Conservation (phyloP, 2,113 vertebrate species). For the Elaphurus davidianus region DNA sequence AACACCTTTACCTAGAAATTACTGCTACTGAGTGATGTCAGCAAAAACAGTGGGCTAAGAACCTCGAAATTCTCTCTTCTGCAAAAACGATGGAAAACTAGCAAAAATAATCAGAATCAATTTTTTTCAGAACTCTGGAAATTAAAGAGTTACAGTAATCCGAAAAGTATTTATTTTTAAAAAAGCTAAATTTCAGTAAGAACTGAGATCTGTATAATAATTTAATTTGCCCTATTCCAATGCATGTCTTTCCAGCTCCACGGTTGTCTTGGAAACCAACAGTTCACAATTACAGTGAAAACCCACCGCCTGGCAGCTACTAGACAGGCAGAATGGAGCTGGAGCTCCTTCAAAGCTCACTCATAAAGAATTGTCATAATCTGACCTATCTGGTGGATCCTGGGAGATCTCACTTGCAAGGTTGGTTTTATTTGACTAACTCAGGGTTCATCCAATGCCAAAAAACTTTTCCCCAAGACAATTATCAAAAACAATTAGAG, state of each 20-base stretch:
- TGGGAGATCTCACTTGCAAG: neutral
- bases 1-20: neutral
- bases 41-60: neutral
- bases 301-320: neutral
- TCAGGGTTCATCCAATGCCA: constrained; percentile 22
- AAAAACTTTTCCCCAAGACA: neutral
- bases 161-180: neutral
- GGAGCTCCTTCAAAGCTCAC: neutral
- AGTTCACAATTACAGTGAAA: neutral
- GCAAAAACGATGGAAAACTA: neutral
- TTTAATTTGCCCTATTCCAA: neutral
- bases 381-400: constrained; percentile 12
- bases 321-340: neutral
- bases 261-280: constrained; percentile 6
- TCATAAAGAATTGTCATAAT: constrained; percentile 23
- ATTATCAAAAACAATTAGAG: constrained; percentile 55
- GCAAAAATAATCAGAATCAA: neutral
- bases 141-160: neutral
- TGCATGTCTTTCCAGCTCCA: neutral
- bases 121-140: neutral
- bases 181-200: constrained; percentile 7
- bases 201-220: neutral
- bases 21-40: neutral
- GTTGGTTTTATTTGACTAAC: constrained; percentile 35
- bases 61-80: neutral